Conservation (phyloP, 2,113 vertebrate species). For the Zingel zingel region DNA sequence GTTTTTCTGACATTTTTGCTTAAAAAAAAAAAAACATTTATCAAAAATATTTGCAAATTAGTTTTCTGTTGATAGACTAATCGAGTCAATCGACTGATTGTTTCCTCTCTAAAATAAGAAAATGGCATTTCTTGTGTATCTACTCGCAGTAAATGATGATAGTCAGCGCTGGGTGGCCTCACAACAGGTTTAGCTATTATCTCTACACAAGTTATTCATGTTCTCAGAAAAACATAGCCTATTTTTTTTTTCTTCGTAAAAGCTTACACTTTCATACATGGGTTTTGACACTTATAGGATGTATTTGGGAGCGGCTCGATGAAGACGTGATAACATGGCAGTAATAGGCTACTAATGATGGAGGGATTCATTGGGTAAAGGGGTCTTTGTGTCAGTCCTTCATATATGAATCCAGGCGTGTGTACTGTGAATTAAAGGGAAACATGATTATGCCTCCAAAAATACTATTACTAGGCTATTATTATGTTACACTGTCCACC, state of each 20-base stretch:
- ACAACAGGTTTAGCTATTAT: not conserved
- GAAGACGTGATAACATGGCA: not conserved
- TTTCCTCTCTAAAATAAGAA: not conserved
- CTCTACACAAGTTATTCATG: not conserved
- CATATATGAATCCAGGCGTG: not conserved
- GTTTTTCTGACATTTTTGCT: not conserved
- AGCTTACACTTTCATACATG: not conserved
- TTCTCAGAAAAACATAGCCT: not conserved
- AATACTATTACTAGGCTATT: not conserved
- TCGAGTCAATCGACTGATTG: not conserved
- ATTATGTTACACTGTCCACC: not conserved
- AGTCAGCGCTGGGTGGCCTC: no score
- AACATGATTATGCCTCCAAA: not conserved
- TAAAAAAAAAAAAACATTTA: no score
- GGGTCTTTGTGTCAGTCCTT: constrained; percentile 18
- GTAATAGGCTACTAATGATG: constrained; percentile 4
- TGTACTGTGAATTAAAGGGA: not conserved
- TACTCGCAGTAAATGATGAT: not conserved
- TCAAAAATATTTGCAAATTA: not conserved
- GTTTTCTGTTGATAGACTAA: not conserved
- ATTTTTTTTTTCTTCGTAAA: not conserved
- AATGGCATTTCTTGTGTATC: not conserved
- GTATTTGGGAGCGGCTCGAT: constrained; percentile 26
- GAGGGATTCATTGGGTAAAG: constrained; percentile 3
- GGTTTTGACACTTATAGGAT: not conserved